A percentile compares a stretch with the other conserved stretches of the same genome.
These are phyloP conservation scores for Coptotermes formosanus DNA, from an alignment of 1,140 invertebrate species.

Conservation along the genomic window DNA sequence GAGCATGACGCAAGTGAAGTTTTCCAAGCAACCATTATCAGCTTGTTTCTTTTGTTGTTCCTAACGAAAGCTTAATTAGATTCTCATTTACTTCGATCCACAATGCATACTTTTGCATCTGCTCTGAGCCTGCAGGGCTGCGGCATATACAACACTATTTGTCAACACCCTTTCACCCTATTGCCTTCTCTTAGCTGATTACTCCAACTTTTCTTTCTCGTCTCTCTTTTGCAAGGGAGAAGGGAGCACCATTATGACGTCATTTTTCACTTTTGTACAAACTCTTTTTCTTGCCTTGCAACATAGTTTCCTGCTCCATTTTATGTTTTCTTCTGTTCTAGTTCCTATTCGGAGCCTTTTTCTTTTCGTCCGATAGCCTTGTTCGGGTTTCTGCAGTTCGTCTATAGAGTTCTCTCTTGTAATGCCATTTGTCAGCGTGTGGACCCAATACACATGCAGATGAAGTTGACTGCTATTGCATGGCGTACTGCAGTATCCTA, in stretches of 20 bases:
- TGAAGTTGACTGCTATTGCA: too few relatives aligned
- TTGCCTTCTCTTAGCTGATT: neutral
- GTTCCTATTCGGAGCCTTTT: neutral
- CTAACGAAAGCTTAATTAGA: neutral
- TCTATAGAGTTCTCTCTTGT: too few relatives aligned
- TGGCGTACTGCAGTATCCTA: too few relatives aligned
- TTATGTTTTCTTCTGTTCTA: neutral
- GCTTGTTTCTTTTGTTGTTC: too few relatives aligned
- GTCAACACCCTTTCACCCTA: neutral
- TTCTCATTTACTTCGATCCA: neutral
- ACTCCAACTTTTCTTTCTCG: neutral
- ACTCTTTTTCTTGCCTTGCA: neutral
- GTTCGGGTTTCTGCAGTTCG: too few relatives aligned
- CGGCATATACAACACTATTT: neutral
- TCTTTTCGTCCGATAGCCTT: neutral
- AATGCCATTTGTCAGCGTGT: too few relatives aligned
- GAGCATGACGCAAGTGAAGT: too few relatives aligned
- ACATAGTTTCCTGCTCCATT: neutral
- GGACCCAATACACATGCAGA: too few relatives aligned
- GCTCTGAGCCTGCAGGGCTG: neutral
- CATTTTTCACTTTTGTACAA: neutral
- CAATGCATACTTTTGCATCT: too few relatives aligned
- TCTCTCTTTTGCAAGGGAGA: neutral
- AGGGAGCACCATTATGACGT: neutral
- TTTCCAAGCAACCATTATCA: too few relatives aligned